Conservation (phyloP, 2,888 invertebrate species). For the Dryocosmus kuriphilus region DNA sequence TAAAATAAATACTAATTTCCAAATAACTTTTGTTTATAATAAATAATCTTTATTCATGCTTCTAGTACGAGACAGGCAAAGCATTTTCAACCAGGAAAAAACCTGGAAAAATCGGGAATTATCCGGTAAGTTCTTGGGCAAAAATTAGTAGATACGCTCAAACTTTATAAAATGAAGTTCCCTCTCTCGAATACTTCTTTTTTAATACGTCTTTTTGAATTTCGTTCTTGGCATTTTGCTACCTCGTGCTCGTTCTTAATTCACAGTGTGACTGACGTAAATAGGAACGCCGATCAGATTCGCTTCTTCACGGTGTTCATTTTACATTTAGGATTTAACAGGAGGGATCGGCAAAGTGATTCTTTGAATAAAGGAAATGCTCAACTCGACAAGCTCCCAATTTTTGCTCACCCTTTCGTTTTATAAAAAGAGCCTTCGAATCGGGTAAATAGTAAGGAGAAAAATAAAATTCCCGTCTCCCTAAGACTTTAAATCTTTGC, state of each 20-base stretch:
- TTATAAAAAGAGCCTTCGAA: not conserved
- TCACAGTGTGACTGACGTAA: constrained; percentile 70
- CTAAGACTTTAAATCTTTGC: not conserved
- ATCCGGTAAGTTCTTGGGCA: constrained; percentile 11
- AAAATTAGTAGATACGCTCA: constrained; percentile 1
- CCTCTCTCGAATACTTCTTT: not conserved
- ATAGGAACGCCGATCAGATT: constrained; percentile 67
- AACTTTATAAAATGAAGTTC: not conserved
- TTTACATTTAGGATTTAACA: constrained; percentile 66
- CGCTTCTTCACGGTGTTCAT: constrained; percentile 69
- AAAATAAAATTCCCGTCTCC: not conserved
- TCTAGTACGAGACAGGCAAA: constrained; percentile 8
- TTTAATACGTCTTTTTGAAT: not conserved
- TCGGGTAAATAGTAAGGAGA: not conserved
- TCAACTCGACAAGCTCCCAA: constrained; percentile 46
- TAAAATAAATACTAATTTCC: constrained; percentile 26
- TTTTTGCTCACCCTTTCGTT: constrained; percentile 40
- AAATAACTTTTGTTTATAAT: constrained; percentile 20
- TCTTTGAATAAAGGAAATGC: constrained; percentile 59
- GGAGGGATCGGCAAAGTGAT: constrained; percentile 65
- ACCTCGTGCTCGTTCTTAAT: constrained; percentile 59
- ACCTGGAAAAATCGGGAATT: constrained; percentile 4
- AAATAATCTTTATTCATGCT: constrained; percentile 36
- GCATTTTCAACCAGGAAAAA: constrained; percentile 1
- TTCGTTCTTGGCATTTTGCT: not conserved